phyloP scores from a whole-genome alignment of 2,113 vertebrate genomes.

The Hemichromis elongatus region DNA sequence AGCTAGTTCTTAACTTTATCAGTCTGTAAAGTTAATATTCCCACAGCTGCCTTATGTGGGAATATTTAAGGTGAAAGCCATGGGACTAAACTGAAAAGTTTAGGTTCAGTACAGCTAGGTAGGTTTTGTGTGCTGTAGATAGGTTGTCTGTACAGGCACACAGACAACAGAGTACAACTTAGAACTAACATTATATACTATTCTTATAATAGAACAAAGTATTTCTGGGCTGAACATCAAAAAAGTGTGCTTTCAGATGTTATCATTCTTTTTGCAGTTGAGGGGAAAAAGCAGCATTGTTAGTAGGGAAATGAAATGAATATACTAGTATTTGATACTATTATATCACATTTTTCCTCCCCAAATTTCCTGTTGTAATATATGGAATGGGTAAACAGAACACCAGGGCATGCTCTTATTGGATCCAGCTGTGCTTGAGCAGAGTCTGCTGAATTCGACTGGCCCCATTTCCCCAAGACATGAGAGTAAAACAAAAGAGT shows the following conservation, averaged over 20 bases:
- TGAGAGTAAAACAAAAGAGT: constrained; percentile 45
- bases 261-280: not conserved
- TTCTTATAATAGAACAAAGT: not conserved
- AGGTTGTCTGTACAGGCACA: fast-evolving
- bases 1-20: not conserved
- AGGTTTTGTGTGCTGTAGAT: not conserved
- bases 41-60: not conserved
- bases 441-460: constrained; percentile 40
- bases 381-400: constrained; percentile 55
- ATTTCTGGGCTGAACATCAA: not conserved
- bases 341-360: not conserved
- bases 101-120: not conserved
- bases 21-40: not conserved
- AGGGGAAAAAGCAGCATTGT: not conserved
- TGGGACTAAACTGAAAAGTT: not conserved
- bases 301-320: not conserved
- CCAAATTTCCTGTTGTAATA: constrained; percentile 57
- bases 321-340: not conserved
- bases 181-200: not conserved
- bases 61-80: not conserved
- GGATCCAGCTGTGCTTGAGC: constrained; percentile 56
- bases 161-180: not conserved
- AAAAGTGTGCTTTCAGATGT: not conserved
- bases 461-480: constrained; percentile 40
- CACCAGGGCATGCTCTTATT: constrained; percentile 34